Base-by-base conservation (phyloP, 2,888 invertebrate species). In the Dolichopus griseipennis region DNA sequence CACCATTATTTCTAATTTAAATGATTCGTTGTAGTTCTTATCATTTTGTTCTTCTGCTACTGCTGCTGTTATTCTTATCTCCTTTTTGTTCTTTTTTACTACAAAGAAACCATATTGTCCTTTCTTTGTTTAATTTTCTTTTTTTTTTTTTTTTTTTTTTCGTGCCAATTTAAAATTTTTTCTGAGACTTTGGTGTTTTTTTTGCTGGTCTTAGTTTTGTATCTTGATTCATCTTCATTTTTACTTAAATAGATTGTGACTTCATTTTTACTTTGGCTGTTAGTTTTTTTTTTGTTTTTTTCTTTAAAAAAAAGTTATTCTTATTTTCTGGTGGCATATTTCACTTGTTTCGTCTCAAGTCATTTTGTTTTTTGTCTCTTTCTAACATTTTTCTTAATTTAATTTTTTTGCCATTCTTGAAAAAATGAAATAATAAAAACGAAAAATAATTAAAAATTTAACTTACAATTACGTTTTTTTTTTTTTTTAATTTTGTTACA, bases 401-500 rank as follows among this genome's bases (percentile, higher is more conserved):
- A 52, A 52, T 52, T 52, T 52, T 52, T n/a, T n/a, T n/a, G n/a
- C 52, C 52, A 52, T n/a, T 18, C 52, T 52, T 52, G 52, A 18
- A 52, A 18, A 52, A 52, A 52, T 52, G 52, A 52, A 52, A 52
- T 18, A 52, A n/a, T n/a, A n/a, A n/a, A n/a, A n/a, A n/a, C n/a
- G n/a, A 52, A n/a, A 52, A 27, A 52, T 52, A 52, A 52, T 52
- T 52, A 52, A 52, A 52, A 52, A 52, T 37, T 37, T 52, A n/a
- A n/a, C 18, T 52, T 27, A 12, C 8, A 22, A 1, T 61, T 22
- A 12, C 41, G 34, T 69, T 69, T 70, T 67, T 69, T 69, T 66
- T 68, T 41, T 10, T 61, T 72, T 70, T 67, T 72, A 66, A 27
- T 27, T 4, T 70, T 22, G 69, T 76, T 72, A 12, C 77, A 82